Evolutionary conservation across 2,797 vertebrate species (phyloP).

Genomic region (Euthynnus affinis): DNA sequence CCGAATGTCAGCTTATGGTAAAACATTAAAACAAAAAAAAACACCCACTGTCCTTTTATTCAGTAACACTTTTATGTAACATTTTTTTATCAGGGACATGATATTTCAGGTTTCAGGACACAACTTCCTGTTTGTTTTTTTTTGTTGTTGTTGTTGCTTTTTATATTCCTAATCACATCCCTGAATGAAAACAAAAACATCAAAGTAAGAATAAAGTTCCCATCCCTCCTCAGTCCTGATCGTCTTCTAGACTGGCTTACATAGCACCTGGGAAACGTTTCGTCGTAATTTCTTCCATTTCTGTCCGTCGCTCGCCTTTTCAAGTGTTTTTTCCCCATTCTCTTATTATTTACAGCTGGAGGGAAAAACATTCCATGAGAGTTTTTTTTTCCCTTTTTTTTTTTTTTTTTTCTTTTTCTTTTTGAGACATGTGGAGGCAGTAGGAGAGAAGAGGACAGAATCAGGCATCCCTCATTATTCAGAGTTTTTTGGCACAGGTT

Average conservation of each 20-base stretch:
- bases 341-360: slow-evolving; percentile 38
- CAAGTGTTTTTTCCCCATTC: slow-evolving; percentile 53
- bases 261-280: slow-evolving; percentile 68
- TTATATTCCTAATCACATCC: slow-evolving; percentile 54
- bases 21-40: slow-evolving; percentile 56
- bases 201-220: slow-evolving; percentile 28
- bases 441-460: slow-evolving; percentile 59
- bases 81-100: slow-evolving; percentile 39
- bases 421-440: slow-evolving; percentile 65
- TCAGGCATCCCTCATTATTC: slow-evolving; percentile 64
- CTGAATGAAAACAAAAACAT: slow-evolving; percentile 53
- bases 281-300: slow-evolving; percentile 26
- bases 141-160: slow-evolving; percentile 19
- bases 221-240: slow-evolving; percentile 33
- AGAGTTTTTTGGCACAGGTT: slow-evolving; percentile 81
- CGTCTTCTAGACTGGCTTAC: slow-evolving; percentile 34
- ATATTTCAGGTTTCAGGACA: slow-evolving; percentile 32
- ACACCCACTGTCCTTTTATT: slow-evolving; percentile 43
- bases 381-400: too few species aligned
- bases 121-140: slow-evolving; percentile 6
- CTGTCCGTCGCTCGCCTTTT: slow-evolving; percentile 43
- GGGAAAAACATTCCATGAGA: slow-evolving; percentile 48
- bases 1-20: slow-evolving; percentile 58
- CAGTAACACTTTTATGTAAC: slow-evolving; percentile 53
- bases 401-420: slow-evolving; percentile 6